Conservation (phyloP, 2,888 invertebrate genomes). For the Diadromus collaris region DNA sequence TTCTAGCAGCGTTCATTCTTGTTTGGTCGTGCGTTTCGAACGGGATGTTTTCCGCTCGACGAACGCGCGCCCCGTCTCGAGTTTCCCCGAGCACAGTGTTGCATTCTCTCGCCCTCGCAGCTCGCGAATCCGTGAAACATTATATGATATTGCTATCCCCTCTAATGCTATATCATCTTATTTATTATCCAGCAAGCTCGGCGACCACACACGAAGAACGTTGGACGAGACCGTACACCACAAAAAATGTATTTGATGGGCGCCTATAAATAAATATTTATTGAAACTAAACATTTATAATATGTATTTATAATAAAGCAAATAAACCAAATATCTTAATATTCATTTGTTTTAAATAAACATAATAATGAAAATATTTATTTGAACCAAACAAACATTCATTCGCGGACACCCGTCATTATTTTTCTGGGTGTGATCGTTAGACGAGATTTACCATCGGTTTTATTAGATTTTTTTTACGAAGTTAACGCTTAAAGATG, state of each 20-base stretch:
- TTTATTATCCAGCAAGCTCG: neutral
- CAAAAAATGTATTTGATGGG: too few relatives aligned
- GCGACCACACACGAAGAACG: too few relatives aligned
- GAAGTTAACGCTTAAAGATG: constrained; percentile 2
- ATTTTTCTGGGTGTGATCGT: too few relatives aligned
- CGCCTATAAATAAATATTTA: too few relatives aligned
- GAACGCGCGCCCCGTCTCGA: constrained; percentile 36
- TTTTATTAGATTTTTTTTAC: neutral
- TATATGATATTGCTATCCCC: neutral
- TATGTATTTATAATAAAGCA: too few relatives aligned
- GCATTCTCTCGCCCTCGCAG: constrained; percentile 21
- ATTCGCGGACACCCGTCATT: too few relatives aligned
- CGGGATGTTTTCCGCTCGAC: constrained; percentile 62
- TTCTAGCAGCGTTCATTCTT: constrained; percentile 44
- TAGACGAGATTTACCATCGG: neutral
- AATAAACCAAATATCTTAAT: too few relatives aligned
- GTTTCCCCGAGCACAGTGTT: constrained; percentile 43
- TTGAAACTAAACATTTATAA: too few relatives aligned
- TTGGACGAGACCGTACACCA: too few relatives aligned
- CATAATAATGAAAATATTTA: too few relatives aligned
- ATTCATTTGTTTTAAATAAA: too few relatives aligned
- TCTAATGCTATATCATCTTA: neutral
- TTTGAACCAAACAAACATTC: too few relatives aligned
- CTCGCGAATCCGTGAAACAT: constrained; percentile 7
- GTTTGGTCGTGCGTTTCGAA: constrained; percentile 62